Conservation (phyloP, 2,888 invertebrate genomes). For the Cerceris ruficornis region DNA sequence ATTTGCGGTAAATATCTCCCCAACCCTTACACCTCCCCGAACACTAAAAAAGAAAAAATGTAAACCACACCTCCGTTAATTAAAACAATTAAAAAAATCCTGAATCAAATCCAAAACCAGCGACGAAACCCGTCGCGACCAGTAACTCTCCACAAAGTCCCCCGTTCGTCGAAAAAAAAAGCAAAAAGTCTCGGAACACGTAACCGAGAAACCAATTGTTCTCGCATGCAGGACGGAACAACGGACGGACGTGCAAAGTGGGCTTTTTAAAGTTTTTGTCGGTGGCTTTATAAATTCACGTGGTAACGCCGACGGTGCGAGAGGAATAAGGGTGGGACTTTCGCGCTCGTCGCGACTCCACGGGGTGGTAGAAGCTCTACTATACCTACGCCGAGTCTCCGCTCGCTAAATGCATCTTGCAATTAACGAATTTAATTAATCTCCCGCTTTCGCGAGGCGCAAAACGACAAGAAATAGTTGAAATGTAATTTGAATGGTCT, state of each 20-base stretch:
- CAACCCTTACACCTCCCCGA: too few relatives aligned
- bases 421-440: slow-evolving; percentile 81
- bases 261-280: slow-evolving; percentile 42
- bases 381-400: slow-evolving; percentile 31
- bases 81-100: too few relatives aligned
- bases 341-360: slow-evolving; percentile 14
- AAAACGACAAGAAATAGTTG: slow-evolving; percentile 75
- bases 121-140: too few relatives aligned
- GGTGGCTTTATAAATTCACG: slow-evolving; percentile 49
- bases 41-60: too few relatives aligned
- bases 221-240: slow-evolving; percentile 19
- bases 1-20: too few relatives aligned
- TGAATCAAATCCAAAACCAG: too few relatives aligned
- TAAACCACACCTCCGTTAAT: too few relatives aligned
- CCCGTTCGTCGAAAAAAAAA: too few relatives aligned
- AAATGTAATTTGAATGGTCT: slow-evolving; percentile 74
- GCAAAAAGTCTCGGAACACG: too few relatives aligned
- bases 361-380: slow-evolving; percentile 4
- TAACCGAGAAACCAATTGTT: slow-evolving; percentile 17
- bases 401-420: slow-evolving; percentile 77
- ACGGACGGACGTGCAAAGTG: slow-evolving; percentile 43
- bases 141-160: too few relatives aligned
- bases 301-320: slow-evolving; percentile 34
- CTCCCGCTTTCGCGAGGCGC: slow-evolving; percentile 69
- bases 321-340: slow-evolving; percentile 39